Percentiles rank a stretch among this genome's conserved stretches.
Evolutionary conservation across 2,888 invertebrate genomes (phyloP).

Genomic region (Cephus spinipes): DNA sequence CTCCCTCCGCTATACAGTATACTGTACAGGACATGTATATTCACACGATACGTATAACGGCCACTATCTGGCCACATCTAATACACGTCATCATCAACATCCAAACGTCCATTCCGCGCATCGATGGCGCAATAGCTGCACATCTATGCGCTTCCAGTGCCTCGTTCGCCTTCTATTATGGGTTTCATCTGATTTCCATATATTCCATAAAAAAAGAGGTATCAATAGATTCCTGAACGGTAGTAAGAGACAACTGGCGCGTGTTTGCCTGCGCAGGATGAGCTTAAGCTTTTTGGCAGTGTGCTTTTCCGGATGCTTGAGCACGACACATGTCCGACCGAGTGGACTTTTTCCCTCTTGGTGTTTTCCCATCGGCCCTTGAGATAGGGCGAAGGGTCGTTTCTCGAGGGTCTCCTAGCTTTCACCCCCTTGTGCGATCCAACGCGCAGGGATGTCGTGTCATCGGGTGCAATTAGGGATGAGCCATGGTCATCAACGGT

Average conservation of each 20-base stretch:
- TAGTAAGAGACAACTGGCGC: too few relatives aligned
- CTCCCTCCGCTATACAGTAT: not conserved
- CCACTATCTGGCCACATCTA: not conserved
- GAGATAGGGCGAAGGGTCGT: constrained; percentile 22
- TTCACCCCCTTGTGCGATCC: constrained; percentile 21
- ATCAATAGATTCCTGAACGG: not conserved
- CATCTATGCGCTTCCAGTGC: too few relatives aligned
- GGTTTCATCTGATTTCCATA: not conserved
- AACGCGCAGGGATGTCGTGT: constrained; percentile 46
- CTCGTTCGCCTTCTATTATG: not conserved
- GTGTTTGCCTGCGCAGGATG: constrained; percentile 16
- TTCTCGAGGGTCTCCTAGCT: constrained; percentile 16
- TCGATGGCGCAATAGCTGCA: not conserved
- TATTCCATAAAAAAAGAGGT: not conserved
- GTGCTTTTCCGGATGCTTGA: constrained; percentile 63
- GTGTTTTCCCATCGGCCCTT: constrained; percentile 14
- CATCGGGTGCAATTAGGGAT: constrained; percentile 60
- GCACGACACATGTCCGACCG: constrained; percentile 57
- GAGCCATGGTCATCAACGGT: constrained; percentile 51
- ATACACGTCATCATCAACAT: not conserved
- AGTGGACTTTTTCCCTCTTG: constrained; percentile 8
- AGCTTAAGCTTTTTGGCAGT: constrained; percentile 40
- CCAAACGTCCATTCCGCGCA: not conserved
- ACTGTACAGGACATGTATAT: too few relatives aligned
- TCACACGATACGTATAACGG: not conserved